Evolutionary conservation across 1,140 invertebrate genomes (phyloP).

Genomic region (Camponotus floridanus): DNA sequence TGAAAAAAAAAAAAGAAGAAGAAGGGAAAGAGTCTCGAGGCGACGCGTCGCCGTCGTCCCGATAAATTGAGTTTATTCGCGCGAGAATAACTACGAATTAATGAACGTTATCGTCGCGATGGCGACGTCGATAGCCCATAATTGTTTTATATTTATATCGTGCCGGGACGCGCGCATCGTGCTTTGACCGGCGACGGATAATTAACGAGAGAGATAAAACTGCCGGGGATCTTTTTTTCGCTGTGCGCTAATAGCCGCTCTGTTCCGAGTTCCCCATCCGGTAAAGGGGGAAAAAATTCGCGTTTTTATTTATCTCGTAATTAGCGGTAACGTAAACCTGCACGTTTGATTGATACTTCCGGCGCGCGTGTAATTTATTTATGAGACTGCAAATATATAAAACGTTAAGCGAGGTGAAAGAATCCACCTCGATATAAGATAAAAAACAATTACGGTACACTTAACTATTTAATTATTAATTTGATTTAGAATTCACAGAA

Average conservation of each 20-base stretch:
- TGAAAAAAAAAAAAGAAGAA: not conserved
- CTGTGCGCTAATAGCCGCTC: constrained; percentile 18
- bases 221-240: constrained; percentile 19
- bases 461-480: constrained; percentile 16
- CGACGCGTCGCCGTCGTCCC: constrained; percentile 16
- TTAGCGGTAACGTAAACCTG: constrained; percentile 33
- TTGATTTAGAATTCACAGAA: not conserved
- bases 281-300: constrained; percentile 12
- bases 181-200: constrained; percentile 38
- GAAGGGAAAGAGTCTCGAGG: not conserved
- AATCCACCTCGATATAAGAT: constrained; percentile 5
- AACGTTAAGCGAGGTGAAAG: not conserved
- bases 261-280: constrained; percentile 32
- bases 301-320: constrained; percentile 52
- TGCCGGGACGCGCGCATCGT: not conserved
- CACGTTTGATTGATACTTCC: constrained; percentile 47
- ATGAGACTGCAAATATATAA: not conserved
- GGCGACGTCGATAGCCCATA: constrained; percentile 38
- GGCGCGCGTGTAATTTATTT: constrained; percentile 43
- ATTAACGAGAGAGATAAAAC: constrained; percentile 48
- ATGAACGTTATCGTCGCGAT: constrained; percentile 44
- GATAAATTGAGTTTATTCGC: constrained; percentile 49
- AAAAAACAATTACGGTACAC: constrained; percentile 10
- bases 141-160: constrained; percentile 56
- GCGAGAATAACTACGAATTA: constrained; percentile 46